Evolutionary conservation across 2,113 vertebrate genomes (phyloP).

Genomic region (Rostratula benghalensis): DNA sequence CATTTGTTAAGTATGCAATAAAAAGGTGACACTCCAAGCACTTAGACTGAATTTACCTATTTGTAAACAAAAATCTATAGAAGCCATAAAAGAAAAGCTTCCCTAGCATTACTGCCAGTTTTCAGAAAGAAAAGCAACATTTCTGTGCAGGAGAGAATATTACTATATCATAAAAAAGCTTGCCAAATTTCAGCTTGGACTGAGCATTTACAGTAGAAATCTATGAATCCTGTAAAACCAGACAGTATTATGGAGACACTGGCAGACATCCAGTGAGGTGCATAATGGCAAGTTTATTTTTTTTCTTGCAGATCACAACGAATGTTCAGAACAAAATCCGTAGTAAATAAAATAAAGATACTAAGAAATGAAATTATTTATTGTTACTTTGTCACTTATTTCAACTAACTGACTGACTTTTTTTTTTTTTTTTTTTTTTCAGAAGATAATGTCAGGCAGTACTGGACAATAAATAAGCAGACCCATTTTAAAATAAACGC

Average conservation of each 20-base stretch:
- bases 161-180: neutral
- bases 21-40: constrained; percentile 39
- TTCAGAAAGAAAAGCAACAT: neutral
- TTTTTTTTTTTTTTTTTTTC: neutral
- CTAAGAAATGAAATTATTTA: neutral
- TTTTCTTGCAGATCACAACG: neutral
- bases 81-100: constrained; percentile 41
- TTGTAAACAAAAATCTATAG: constrained; percentile 62
- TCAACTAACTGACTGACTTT: neutral
- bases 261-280: constrained; percentile 9
- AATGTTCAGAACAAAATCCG: neutral
- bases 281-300: neutral
- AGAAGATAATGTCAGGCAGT: neutral
- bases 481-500: neutral
- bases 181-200: constrained; percentile 17
- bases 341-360: neutral
- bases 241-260: neutral
- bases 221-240: neutral
- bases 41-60: constrained; percentile 52
- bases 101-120: neutral
- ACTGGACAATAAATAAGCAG: neutral
- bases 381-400: neutral
- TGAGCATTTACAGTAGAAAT: constrained; percentile 11
- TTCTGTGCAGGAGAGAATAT: neutral
- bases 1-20: constrained; percentile 52